Evolutionary conservation across 2,797 vertebrate species (phyloP).

Genomic region (Pseudochromis fuscus): DNA sequence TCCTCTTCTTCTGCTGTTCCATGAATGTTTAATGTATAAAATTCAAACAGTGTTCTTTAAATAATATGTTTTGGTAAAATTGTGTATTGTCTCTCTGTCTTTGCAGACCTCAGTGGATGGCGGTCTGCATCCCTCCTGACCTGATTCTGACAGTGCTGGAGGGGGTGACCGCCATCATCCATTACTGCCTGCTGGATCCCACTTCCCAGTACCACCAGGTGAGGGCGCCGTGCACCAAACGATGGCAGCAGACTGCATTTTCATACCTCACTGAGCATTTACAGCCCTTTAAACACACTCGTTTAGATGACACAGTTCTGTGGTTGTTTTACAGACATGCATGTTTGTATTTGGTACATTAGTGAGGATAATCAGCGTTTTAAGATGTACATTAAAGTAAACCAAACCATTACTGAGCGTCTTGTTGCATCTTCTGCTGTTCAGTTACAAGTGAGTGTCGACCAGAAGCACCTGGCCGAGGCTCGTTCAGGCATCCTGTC

Average conservation of each 20-base stretch:
- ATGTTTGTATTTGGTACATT: background rate
- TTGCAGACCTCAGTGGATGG: conserved; percentile 96
- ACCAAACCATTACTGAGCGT: background rate
- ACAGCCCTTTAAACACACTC: background rate
- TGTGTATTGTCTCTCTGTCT: background rate
- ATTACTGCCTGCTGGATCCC: conserved; percentile 97
- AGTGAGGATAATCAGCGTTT: no score
- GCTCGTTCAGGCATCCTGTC: conserved; percentile 96
- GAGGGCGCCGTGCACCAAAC: conserved; percentile 65
- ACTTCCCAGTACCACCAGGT: conserved; percentile 98
- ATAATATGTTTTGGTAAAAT: background rate
- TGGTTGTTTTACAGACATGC: background rate
- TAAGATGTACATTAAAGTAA: no score
- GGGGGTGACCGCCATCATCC: conserved; percentile 97
- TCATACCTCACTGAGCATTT: conserved; percentile 6
- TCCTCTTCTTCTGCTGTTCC: background rate
- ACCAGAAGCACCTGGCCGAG: conserved; percentile 96
- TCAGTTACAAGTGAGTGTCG: conserved; percentile 93
- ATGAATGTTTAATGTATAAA: background rate
- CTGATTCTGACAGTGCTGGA: conserved; percentile 96
- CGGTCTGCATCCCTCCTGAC: conserved; percentile 95
- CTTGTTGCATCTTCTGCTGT: background rate
- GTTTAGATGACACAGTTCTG: background rate
- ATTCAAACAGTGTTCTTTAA: background rate
- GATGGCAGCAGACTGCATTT: background rate